A percentile compares a stretch with the other conserved stretches of the same genome.
Evolutionary conservation across 1,140 invertebrate species (phyloP).

Genomic region (Euura saliciscinereae): DNA sequence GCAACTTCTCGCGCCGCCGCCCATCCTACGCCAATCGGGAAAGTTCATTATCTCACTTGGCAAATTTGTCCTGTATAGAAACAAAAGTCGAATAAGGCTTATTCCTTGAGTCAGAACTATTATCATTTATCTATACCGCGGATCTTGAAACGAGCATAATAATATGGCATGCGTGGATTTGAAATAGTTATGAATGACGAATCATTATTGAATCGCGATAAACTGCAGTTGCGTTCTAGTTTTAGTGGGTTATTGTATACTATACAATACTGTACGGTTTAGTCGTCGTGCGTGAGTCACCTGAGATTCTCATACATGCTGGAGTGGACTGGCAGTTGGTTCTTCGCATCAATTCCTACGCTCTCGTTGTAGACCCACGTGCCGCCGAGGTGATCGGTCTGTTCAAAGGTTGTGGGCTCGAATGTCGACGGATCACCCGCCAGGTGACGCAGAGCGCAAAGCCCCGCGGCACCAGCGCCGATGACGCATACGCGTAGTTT

Average conservation of each 20-base stretch:
- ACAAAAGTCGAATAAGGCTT: conserved; percentile 15
- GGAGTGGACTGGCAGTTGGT: conserved; percentile 69
- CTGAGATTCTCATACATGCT: conserved; percentile 71
- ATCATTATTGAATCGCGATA: too few relatives aligned
- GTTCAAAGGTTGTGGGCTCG: conserved; percentile 68
- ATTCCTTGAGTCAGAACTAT: too few relatives aligned
- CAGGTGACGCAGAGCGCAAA: conserved; percentile 71
- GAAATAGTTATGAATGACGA: too few relatives aligned
- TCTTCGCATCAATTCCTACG: conserved; percentile 60
- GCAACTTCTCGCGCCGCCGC: conserved; percentile 58
- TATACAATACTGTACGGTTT: neutral
- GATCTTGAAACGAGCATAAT: too few relatives aligned
- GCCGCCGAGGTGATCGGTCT: conserved; percentile 68
- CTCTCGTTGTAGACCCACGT: conserved; percentile 76
- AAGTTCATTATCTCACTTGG: conserved; percentile 80
- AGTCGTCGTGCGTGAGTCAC: conserved; percentile 22
- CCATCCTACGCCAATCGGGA: conserved; percentile 69
- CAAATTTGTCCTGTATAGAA: conserved; percentile 72
- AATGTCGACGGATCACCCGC: conserved; percentile 43
- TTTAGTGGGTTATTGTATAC: too few relatives aligned
- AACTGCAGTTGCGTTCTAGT: too few relatives aligned
- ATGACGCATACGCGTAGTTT: conserved; percentile 69
- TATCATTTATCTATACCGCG: too few relatives aligned
- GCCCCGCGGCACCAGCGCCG: conserved; percentile 79
- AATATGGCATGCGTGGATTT: too few relatives aligned